Evolutionary conservation across 2,113 vertebrate species (phyloP).

Genomic region (Callopanchax toddi): DNA sequence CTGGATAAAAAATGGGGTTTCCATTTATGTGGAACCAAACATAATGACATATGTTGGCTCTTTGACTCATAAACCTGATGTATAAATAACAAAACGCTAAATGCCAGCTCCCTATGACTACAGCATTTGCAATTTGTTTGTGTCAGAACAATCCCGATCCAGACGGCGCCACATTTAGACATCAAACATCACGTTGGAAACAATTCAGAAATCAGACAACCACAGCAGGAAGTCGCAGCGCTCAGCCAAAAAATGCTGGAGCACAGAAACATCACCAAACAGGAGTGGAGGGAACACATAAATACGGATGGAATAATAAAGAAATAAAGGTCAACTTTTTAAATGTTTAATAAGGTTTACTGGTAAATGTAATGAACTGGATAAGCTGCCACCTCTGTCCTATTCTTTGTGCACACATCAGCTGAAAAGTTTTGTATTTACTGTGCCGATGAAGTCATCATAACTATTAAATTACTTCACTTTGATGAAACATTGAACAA

Average conservation of each 20-base stretch:
- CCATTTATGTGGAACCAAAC: too few species aligned
- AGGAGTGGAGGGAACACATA: neutral
- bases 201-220: neutral
- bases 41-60: neutral
- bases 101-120: constrained; percentile 16
- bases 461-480: too few species aligned
- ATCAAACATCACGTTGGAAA: neutral
- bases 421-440: too few species aligned
- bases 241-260: neutral
- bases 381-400: too few species aligned
- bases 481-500: too few species aligned
- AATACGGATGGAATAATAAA: neutral
- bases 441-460: too few species aligned
- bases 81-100: constrained; percentile 28
- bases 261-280: neutral
- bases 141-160: neutral
- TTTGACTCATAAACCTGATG: neutral
- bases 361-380: too few species aligned
- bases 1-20: constrained; percentile 3
- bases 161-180: neutral
- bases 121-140: neutral
- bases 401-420: too few species aligned
- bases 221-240: neutral
- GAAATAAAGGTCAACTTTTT: too few species aligned
- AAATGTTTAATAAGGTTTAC: too few species aligned